Base-by-base conservation (phyloP, 1,140 invertebrate genomes). In the Calephelis nemesis region DNA sequence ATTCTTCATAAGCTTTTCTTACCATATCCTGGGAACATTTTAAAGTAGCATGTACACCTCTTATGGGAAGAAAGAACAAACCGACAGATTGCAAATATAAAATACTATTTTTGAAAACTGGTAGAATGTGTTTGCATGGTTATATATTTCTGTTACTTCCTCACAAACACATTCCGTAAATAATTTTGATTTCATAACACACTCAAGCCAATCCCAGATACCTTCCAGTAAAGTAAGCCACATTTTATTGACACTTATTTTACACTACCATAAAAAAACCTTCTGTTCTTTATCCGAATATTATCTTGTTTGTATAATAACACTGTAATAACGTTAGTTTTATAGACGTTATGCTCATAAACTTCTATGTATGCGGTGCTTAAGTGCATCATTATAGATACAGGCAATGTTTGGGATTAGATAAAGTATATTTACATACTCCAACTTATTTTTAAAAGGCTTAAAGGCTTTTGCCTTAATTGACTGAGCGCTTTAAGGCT, bases 311-410 rank as follows among this genome's bases (percentile, higher is more conserved):
- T 82, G 75, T 85, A 72, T 80, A 79, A 64, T 72, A 74, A 63
- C 67, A 74, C 52, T 63, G 69, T 71, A 73, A 83, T 76, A 79
- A 76, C 74, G 50, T 42, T 45, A 52, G 64, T 54, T 64, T 58
- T 81, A 86, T 81, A 63, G 74, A 48, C 19, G 75, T 68, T 77
- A 75, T 83, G 80, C 83, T 82, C 78, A 83, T 84, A 88, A 85
- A 83, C 72, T 71, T 74, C 70, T 76, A 74, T 76, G 74, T 73
- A 72, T 74, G 63, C 71, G 65, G 67, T 64, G 68, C 73, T 81
- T 83, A 80, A 84, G 77, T 81, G 83, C 82, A 75, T 85, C 82
- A 71, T 85, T 83, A 85, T 77, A 76, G 74, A 79, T 81, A 78
- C 76, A 76, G 68, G 65, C 70, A 74, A 78, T 87, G 83, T 85